These are phyloP conservation scores for Polypedilum pembai DNA, from an alignment of 1,140 invertebrate genomes.

Conservation along the genomic window DNA sequence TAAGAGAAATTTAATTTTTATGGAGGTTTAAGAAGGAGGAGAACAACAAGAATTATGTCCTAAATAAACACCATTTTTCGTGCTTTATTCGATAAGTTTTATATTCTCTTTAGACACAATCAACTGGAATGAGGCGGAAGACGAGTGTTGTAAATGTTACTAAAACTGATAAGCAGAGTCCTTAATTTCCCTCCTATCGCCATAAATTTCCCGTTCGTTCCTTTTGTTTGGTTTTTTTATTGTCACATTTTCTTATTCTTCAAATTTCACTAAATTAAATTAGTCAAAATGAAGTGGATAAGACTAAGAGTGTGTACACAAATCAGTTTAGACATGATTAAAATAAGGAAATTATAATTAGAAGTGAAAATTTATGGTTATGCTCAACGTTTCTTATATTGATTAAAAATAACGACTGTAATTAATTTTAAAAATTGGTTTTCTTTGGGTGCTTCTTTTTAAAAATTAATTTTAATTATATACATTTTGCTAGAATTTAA, in stretches of 20 bases:
- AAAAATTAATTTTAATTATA: no score
- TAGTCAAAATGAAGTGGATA: no score
- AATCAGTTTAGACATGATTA: no score
- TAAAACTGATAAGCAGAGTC: conserved; percentile 8
- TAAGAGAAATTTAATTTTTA: not conserved
- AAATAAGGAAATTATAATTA: no score
- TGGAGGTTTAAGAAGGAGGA: not conserved
- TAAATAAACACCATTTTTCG: not conserved
- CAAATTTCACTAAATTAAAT: no score
- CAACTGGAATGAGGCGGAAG: not conserved
- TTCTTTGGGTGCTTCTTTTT: no score
- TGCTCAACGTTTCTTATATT: no score
- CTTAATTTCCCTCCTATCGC: conserved; percentile 2
- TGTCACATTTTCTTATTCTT: not conserved
- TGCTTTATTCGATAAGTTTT: not conserved
- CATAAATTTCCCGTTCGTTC: conserved; percentile 8
- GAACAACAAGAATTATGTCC: not conserved
- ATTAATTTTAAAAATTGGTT: no score
- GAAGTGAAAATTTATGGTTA: no score
- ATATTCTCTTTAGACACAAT: not conserved
- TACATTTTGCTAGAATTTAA: no score
- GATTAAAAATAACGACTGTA: no score
- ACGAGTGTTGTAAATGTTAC: not conserved
- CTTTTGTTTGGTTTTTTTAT: not conserved
- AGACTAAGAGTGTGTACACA: no score